Evolutionary conservation across 92 coral and sea anemone genomes (phyloP), one percentile per base, ranked within the genome.

Genomic region (Phymanthus crucifer): DNA sequence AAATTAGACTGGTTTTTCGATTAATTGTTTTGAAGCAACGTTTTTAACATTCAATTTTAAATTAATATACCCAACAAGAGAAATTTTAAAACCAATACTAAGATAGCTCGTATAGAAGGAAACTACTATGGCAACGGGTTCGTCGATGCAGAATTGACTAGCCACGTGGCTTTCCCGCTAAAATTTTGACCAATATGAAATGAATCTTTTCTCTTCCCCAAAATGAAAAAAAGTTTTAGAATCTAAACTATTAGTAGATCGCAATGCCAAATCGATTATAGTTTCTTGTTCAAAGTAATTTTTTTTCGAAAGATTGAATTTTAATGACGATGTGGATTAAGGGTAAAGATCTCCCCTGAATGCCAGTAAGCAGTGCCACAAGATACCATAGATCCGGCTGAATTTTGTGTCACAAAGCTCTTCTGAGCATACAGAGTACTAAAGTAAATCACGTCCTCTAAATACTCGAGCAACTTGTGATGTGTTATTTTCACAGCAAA

Each of bases 391-490:
- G 64, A 54, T 54, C 64, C 27, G 48, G 48, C 48, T 54, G 64
- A 54, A 54, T 54, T 24, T n/a, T 18, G n/a, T 54, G 27, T 54
- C 64, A 43, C 48, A 54, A 54, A 54, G 64, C 64, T 54, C 64
- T 54, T 54, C 64, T 54, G 10, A 54, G 27, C 64, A 54, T 21
- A 24, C n/a, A 4, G 29, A n/a, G 64, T 54, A 54, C 64, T 1
- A 6, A 21, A 54, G 64, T 3, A 54, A 54, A 54, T 54, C 64
- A 54, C 31, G 64, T 54, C 31, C 64, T 54, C 8, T 21, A 9
- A 54, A 54, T 3, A 3, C 4, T 11, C 64, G 19, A n/a, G 9
- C 29, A 19, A 21, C 64, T 19, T 10, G 23, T 23, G 64, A 54
- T 54, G 27, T 21, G 26, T 54, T 21, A 3, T 10, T 19, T 54